These are phyloP conservation scores for Pseudochirops cupreus DNA, from an alignment of 2,797 vertebrate genomes.

Conservation along the genomic window DNA sequence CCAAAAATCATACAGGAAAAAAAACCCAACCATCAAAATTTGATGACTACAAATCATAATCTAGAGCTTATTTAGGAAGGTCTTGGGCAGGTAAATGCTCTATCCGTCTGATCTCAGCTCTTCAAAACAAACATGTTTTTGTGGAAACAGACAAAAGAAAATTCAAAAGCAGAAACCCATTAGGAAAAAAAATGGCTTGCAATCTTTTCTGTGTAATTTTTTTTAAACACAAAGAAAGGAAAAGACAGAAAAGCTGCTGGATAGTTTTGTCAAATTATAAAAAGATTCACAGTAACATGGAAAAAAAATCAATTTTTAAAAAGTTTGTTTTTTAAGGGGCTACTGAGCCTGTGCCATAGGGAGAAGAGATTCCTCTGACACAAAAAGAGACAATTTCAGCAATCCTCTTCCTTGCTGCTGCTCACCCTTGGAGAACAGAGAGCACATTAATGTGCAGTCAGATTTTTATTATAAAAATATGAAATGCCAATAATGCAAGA, in stretches of 20 bases:
- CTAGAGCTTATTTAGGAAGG: constrained; percentile 24
- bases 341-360: constrained; percentile 69
- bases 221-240: constrained; percentile 27
- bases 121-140: constrained; percentile 33
- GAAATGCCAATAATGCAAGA: constrained; percentile 34
- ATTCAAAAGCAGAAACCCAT: neutral
- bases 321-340: constrained; percentile 34
- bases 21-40: constrained; percentile 2
- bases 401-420: constrained; percentile 72
- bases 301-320: constrained; percentile 11
- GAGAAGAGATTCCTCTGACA: constrained; percentile 59
- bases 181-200: neutral
- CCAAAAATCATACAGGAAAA: constrained; percentile 33
- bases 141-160: constrained; percentile 34
- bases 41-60: constrained; percentile 35
- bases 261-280: constrained; percentile 30
- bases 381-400: constrained; percentile 65
- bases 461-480: constrained; percentile 41
- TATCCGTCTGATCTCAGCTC: constrained; percentile 1
- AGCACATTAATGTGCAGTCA: constrained; percentile 41
- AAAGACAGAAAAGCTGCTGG: constrained; percentile 1
- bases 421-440: constrained; percentile 61
- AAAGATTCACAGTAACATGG: constrained; percentile 20
- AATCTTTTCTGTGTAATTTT: neutral
- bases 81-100: neutral